These are phyloP conservation scores for Poecilia picta DNA, from an alignment of 2,797 vertebrate genomes.

Conservation along the genomic window DNA sequence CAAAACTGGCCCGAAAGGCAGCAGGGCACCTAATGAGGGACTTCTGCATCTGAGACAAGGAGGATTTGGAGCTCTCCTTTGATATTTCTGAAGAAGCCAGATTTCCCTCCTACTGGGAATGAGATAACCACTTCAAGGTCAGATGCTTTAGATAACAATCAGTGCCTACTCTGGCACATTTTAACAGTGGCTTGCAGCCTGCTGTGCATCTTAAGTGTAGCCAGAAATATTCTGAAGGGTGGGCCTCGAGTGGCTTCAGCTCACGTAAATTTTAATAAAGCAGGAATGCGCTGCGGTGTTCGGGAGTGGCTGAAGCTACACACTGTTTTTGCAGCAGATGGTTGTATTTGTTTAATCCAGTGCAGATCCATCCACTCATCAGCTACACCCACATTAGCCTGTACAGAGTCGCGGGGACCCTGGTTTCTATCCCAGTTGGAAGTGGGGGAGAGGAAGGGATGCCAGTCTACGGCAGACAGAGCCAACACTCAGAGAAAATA, in stretches of 20 bases:
- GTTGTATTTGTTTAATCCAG: constrained; percentile 47
- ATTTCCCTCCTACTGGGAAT: constrained; percentile 59
- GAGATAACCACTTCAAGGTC: constrained; percentile 77
- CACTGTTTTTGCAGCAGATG: constrained; percentile 43
- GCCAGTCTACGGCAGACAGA: background rate
- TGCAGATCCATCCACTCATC: constrained; percentile 29
- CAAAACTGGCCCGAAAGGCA: constrained; percentile 61
- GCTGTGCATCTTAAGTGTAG: constrained; percentile 47
- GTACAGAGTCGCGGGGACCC: constrained; percentile 11
- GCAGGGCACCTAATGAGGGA: constrained; percentile 70
- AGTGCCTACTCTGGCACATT: constrained; percentile 54
- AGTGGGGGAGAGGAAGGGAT: constrained; percentile 8
- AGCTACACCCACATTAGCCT: constrained; percentile 20
- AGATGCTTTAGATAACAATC: constrained; percentile 74
- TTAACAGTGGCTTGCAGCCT: constrained; percentile 64
- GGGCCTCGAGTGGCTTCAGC: constrained; percentile 39
- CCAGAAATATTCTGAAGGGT: constrained; percentile 56
- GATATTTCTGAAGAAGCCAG: constrained; percentile 67
- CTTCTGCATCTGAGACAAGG: constrained; percentile 68
- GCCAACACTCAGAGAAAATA: background rate
- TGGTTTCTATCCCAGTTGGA: constrained; percentile 5
- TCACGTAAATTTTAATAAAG: constrained; percentile 38
- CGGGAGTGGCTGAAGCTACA: constrained; percentile 22
- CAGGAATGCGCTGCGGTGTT: constrained; percentile 35
- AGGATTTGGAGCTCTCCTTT: constrained; percentile 69